A percentile compares a stretch with the other conserved stretches of the same genome.
These are phyloP conservation scores for Epinotia brunnichana DNA, from an alignment of 2,888 invertebrate genomes.

Conservation along the genomic window DNA sequence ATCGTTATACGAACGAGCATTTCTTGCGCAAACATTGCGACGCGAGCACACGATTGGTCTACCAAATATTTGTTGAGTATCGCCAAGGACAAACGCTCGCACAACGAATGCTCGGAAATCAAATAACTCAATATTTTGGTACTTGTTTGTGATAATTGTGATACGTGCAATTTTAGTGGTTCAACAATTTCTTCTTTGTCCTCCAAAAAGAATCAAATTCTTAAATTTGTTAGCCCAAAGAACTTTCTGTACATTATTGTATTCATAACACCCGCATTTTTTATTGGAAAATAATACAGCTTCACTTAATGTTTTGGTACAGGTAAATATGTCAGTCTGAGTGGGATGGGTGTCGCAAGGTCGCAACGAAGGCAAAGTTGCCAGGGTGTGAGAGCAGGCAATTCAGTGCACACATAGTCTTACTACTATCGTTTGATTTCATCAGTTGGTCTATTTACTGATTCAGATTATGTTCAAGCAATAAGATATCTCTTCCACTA, in stretches of 20 bases:
- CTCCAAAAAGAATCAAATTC: neutral
- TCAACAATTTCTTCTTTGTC: neutral
- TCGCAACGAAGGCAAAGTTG: conserved; percentile 12
- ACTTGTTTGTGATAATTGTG: too few species aligned
- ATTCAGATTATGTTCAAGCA: conserved; percentile 52
- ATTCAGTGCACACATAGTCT: conserved; percentile 48
- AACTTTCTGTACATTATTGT: neutral
- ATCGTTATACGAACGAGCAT: too few species aligned
- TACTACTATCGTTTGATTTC: conserved; percentile 53
- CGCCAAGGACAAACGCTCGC: too few species aligned
- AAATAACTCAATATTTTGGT: too few species aligned
- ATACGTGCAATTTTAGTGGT: too few species aligned
- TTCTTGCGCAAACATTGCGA: too few species aligned
- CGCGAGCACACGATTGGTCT: too few species aligned
- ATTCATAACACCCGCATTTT: neutral
- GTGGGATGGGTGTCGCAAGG: neutral
- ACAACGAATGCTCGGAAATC: too few species aligned
- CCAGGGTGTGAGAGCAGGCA: conserved; percentile 27
- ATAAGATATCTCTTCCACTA: conserved; percentile 17
- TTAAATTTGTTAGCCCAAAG: neutral
- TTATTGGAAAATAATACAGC: too few species aligned
- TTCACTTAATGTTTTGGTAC: neutral
- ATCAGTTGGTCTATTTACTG: conserved; percentile 55
- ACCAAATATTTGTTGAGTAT: too few species aligned
- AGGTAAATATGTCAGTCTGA: neutral